Evolutionary conservation across 2,797 vertebrate species (phyloP).

Genomic region (Bufotes viridis): DNA sequence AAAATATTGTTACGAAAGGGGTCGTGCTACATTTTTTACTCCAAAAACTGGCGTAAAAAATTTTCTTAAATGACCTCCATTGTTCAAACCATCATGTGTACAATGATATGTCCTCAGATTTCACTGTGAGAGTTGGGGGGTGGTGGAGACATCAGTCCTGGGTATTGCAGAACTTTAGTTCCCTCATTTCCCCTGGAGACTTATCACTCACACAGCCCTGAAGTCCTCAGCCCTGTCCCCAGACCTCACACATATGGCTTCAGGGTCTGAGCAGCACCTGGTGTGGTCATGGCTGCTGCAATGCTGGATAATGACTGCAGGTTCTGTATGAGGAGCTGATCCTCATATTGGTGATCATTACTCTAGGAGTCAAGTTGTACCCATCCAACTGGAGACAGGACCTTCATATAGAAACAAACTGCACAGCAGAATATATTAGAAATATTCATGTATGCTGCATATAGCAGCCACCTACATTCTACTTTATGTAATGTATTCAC

Average conservation of each 20-base stretch:
- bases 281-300: background rate
- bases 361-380: background rate
- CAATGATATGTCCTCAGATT: background rate
- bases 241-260: background rate
- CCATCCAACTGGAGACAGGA: background rate
- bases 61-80: background rate
- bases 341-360: background rate
- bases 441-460: no score
- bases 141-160: background rate
- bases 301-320: background rate
- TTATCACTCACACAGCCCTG: background rate
- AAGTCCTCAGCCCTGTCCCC: slow-evolving; percentile 8
- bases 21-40: no score
- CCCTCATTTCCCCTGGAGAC: background rate
- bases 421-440: no score
- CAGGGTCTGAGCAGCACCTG: background rate
- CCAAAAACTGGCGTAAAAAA: no score
- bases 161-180: background rate
- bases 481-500: no score
- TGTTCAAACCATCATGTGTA: background rate
- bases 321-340: background rate
- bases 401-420: no score
- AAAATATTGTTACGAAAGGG: no score
- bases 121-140: background rate
- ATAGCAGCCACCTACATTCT: no score